These are phyloP conservation scores for Rhopalosiphum maidis DNA, from an alignment of 1,140 invertebrate species.

Conservation along the genomic window DNA sequence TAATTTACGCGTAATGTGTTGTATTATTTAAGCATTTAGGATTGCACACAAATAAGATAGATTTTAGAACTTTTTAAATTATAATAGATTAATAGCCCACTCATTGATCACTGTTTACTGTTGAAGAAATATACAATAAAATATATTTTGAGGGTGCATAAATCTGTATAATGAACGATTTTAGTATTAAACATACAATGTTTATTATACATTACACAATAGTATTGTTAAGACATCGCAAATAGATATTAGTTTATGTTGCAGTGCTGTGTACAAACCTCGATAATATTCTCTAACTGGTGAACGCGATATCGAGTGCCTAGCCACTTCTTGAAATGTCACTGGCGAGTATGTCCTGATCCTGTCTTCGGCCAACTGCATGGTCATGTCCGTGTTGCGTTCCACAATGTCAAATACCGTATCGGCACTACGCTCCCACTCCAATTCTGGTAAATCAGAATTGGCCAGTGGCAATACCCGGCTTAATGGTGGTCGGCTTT, in stretches of 20 bases:
- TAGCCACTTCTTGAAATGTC: constrained; percentile 81
- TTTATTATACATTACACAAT: background rate
- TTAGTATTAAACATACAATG: too few species aligned
- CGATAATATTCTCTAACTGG: constrained; percentile 63
- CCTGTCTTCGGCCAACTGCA: constrained; percentile 66
- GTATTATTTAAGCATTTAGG: background rate
- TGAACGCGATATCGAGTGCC: constrained; percentile 76
- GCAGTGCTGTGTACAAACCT: background rate
- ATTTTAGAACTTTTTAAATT: background rate
- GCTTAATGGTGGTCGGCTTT: constrained; percentile 67
- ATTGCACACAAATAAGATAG: too few species aligned
- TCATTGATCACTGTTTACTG: background rate
- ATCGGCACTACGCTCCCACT: constrained; percentile 64
- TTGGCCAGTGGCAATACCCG: constrained; percentile 62
- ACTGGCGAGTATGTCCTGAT: constrained; percentile 79
- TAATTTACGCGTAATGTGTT: background rate
- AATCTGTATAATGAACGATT: too few species aligned
- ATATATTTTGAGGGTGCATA: too few species aligned
- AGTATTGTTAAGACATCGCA: background rate
- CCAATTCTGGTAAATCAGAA: constrained; percentile 58
- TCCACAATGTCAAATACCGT: constrained; percentile 59
- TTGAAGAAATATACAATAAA: background rate
- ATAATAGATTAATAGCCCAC: background rate
- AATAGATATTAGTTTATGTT: background rate
- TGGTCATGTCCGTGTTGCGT: constrained; percentile 61